phyloP scores from a whole-genome alignment of 2,797 vertebrate genomes.

The Pseudocheirus occidentalis region DNA sequence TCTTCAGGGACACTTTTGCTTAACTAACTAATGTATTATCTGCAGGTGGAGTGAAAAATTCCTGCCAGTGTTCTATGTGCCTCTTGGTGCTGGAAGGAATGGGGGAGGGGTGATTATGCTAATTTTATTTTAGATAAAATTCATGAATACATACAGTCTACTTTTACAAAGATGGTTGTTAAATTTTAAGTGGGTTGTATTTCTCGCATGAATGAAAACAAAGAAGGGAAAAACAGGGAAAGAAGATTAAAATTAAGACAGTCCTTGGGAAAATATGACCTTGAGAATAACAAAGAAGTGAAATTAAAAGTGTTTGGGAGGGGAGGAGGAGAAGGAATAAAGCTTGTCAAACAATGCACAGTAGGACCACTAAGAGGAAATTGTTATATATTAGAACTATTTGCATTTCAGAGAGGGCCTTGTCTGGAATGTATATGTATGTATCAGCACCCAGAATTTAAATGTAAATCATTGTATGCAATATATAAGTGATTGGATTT shows the following conservation, averaged over 20 bases:
- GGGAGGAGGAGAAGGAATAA: not conserved
- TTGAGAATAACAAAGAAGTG: not conserved
- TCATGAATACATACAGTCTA: not conserved
- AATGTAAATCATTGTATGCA: not conserved
- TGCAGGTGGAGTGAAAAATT: conserved; percentile 1
- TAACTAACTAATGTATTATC: not conserved
- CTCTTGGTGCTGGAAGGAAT: not conserved
- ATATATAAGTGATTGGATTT: not conserved
- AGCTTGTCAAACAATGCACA: not conserved
- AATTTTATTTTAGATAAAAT: not conserved
- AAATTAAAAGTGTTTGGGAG: not conserved
- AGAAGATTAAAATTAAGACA: not conserved
- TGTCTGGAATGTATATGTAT: not conserved
- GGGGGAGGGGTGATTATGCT: not conserved
- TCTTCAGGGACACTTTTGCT: conserved; percentile 14
- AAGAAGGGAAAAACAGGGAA: not conserved
- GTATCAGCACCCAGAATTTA: not conserved
- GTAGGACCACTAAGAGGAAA: not conserved
- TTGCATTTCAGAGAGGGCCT: not conserved
- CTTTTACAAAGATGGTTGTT: not conserved
- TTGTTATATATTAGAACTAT: not conserved
- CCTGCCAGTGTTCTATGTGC: not conserved
- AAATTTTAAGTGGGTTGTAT: not conserved
- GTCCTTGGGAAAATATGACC: not conserved
- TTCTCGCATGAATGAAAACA: not conserved